These are phyloP conservation scores for Anguilla obscura DNA, from an alignment of 2,797 vertebrate species.

Conservation along the genomic window DNA sequence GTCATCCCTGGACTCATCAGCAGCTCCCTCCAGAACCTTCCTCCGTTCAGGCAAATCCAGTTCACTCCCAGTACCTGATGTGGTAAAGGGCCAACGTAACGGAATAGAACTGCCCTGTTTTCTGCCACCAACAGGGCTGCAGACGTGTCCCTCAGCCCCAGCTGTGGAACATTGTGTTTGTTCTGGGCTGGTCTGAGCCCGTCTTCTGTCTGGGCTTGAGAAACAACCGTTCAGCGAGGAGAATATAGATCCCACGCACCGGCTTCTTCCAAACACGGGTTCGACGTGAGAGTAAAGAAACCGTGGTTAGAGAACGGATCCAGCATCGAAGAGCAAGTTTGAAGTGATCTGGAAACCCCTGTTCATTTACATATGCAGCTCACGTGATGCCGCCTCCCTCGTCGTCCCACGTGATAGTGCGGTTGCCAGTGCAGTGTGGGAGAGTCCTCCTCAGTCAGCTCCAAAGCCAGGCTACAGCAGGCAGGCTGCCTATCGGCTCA, in stretches of 20 bases:
- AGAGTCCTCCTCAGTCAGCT: constrained; percentile 33
- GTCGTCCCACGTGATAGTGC: constrained; percentile 9
- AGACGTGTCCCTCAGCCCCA: background rate
- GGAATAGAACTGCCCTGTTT: background rate
- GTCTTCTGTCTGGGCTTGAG: background rate
- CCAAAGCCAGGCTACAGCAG: background rate
- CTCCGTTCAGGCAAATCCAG: constrained; percentile 4
- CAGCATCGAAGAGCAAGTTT: background rate
- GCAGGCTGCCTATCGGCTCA: constrained; percentile 25
- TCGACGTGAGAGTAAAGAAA: background rate
- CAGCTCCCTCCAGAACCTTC: constrained; percentile 14
- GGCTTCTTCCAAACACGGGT: background rate
- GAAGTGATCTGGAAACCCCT: background rate
- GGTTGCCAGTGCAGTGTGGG: constrained; percentile 29
- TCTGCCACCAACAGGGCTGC: background rate
- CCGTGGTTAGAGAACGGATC: background rate
- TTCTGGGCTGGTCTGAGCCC: background rate
- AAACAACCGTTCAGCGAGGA: background rate
- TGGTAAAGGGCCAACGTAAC: constrained; percentile 8
- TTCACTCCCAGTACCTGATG: constrained; percentile 14
- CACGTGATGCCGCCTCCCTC: background rate
- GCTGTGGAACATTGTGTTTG: background rate
- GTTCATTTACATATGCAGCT: background rate
- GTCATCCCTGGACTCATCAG: constrained; percentile 10
- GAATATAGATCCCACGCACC: too few species aligned